phyloP scores from a whole-genome alignment of 2,888 invertebrate genomes.

The Hyppa rectilinea region DNA sequence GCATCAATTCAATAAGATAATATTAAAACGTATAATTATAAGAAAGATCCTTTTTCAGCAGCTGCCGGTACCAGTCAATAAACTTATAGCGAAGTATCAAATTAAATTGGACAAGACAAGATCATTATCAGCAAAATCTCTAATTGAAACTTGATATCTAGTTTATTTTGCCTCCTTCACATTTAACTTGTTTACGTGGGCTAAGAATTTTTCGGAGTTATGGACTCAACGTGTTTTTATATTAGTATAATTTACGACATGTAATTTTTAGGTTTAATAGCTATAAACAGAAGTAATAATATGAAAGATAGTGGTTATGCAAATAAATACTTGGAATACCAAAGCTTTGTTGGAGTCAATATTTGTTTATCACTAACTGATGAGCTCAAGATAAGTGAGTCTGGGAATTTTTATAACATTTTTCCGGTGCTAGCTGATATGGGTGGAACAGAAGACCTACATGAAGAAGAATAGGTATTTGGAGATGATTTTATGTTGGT shows the following conservation, averaged over 20 bases:
- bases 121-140: conserved; percentile 74
- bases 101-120: conserved; percentile 64
- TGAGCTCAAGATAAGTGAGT: conserved; percentile 29
- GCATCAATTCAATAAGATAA: too few relatives aligned
- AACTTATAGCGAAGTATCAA: conserved; percentile 48
- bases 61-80: conserved; percentile 1
- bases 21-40: background rate
- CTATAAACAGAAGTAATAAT: conserved; percentile 39
- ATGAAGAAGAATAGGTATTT: background rate
- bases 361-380: conserved; percentile 38
- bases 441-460: conserved; percentile 11
- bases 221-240: conserved; percentile 56
- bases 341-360: conserved; percentile 36
- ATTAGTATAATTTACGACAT: conserved; percentile 57
- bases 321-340: conserved; percentile 42
- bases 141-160: conserved; percentile 82
- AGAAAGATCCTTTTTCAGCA: background rate
- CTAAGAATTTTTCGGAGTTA: conserved; percentile 54
- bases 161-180: conserved; percentile 60
- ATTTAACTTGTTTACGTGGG: conserved; percentile 65
- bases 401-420: conserved; percentile 42
- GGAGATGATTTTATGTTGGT: too few relatives aligned
- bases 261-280: conserved; percentile 52
- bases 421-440: conserved; percentile 35
- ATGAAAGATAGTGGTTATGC: conserved; percentile 38